These are phyloP conservation scores for Lagria hirta DNA, from an alignment of 2,888 invertebrate genomes.

Conservation along the genomic window DNA sequence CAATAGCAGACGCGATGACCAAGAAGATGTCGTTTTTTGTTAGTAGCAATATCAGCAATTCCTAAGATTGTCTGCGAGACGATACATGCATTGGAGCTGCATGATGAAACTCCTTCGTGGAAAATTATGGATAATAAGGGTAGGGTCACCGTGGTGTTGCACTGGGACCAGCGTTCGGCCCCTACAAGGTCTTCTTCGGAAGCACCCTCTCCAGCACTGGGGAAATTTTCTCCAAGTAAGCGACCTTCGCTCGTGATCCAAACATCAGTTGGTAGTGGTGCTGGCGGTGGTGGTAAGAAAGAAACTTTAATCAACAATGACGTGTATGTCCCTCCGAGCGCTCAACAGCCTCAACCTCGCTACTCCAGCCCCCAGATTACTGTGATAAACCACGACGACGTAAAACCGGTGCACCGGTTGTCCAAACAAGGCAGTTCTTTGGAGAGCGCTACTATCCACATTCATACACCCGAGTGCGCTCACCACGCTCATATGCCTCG, in stretches of 20 bases:
- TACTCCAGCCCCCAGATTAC: slow-evolving; percentile 81
- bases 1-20: background rate
- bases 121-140: slow-evolving; percentile 99
- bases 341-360: slow-evolving; percentile 28
- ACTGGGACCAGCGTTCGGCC: slow-evolving; percentile 88
- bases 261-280: slow-evolving; percentile 73
- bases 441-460: slow-evolving; percentile 74
- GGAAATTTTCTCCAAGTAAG: slow-evolving; percentile 61
- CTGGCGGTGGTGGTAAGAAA: slow-evolving; percentile 63
- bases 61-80: slow-evolving; percentile 97
- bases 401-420: slow-evolving; percentile 55
- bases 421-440: slow-evolving; percentile 66
- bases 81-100: slow-evolving; percentile 90
- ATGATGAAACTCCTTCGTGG: slow-evolving; percentile 97
- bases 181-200: slow-evolving; percentile 57
- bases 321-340: slow-evolving; percentile 52
- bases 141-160: slow-evolving; percentile 92
- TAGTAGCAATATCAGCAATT: slow-evolving; percentile 88
- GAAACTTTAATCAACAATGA: slow-evolving; percentile 66
- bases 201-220: slow-evolving; percentile 55
- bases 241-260: slow-evolving; percentile 74
- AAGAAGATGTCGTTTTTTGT: slow-evolving; percentile 31
- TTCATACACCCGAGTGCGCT: slow-evolving; percentile 81
- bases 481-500: slow-evolving; percentile 68
- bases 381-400: slow-evolving; percentile 91